These are phyloP conservation scores for Setophaga kirtlandii DNA, from an alignment of 2,113 vertebrate genomes.

Conservation along the genomic window DNA sequence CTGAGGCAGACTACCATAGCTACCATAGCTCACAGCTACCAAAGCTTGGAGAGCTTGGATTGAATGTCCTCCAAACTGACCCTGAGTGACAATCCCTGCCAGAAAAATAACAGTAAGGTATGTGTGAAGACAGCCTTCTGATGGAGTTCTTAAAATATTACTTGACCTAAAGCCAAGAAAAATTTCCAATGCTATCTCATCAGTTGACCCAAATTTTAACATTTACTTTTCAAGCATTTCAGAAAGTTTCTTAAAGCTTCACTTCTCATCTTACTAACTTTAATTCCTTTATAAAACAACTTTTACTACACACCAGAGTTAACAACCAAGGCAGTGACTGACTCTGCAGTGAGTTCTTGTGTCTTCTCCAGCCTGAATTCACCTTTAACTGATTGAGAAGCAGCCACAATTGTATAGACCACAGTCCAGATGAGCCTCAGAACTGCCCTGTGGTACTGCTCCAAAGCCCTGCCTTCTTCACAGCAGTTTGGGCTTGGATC, in stretches of 20 bases:
- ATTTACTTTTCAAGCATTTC: neutral
- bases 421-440: neutral
- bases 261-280: neutral
- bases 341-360: neutral
- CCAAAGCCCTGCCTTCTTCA: neutral
- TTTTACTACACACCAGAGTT: rapidly evolving
- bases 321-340: neutral
- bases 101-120: constrained; percentile 51
- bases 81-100: constrained; percentile 49
- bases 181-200: neutral
- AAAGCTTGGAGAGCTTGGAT: neutral
- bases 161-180: constrained; percentile 28
- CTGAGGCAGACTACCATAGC: constrained; percentile 39
- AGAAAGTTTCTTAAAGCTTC: neutral
- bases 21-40: neutral
- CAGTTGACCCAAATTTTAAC: neutral
- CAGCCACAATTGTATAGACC: rapidly evolving
- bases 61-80: constrained; percentile 11
- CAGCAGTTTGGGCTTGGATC: neutral
- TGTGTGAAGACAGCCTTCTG: constrained; percentile 1
- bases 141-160: constrained; percentile 45
- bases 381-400: neutral
- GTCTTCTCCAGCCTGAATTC: neutral
- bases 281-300: neutral
- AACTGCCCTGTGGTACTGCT: neutral